These are phyloP conservation scores for Agrochola litura DNA, from an alignment of 2,888 invertebrate species.

Conservation along the genomic window DNA sequence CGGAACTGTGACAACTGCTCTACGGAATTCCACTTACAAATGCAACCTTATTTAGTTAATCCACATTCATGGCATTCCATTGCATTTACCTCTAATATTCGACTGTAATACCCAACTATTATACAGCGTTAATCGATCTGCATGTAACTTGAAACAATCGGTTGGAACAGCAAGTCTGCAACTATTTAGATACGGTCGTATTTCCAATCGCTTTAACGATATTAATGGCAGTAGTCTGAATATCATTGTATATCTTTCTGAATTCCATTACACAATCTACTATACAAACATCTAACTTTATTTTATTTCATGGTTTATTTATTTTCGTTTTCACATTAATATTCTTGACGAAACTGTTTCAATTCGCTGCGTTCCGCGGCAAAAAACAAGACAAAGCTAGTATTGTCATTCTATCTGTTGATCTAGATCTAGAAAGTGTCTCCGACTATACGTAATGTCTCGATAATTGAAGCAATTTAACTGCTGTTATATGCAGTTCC, in stretches of 20 bases:
- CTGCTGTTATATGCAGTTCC: slow-evolving; percentile 37
- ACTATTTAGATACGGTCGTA: slow-evolving; percentile 48
- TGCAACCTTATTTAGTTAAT: slow-evolving; percentile 66
- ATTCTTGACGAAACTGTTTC: slow-evolving; percentile 43
- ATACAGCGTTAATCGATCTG: slow-evolving; percentile 37
- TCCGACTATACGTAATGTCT: slow-evolving; percentile 44
- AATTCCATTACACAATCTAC: slow-evolving; percentile 31
- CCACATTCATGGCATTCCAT: slow-evolving; percentile 67
- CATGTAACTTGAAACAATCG: slow-evolving; percentile 49
- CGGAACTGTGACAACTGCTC: slow-evolving; percentile 71
- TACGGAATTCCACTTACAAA: slow-evolving; percentile 68
- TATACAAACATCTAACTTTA: slow-evolving; percentile 34
- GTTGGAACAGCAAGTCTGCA: slow-evolving; percentile 32
- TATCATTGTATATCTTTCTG: slow-evolving; percentile 38
- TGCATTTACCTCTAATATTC: slow-evolving; percentile 44
- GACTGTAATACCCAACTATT: slow-evolving; percentile 38
- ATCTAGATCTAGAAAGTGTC: slow-evolving; percentile 66
- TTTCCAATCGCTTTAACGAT: slow-evolving; percentile 45
- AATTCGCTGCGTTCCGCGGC: slow-evolving; percentile 28
- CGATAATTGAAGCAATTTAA: slow-evolving; percentile 51
- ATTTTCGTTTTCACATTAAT: slow-evolving; percentile 37
- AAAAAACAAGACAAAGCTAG: slow-evolving; percentile 52
- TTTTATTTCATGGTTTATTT: slow-evolving; percentile 36
- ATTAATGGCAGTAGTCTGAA: slow-evolving; percentile 42
- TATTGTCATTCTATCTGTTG: slow-evolving; percentile 62